Evolutionary conservation across 2,888 invertebrate species (phyloP), one percentile per base, ranked within the genome.

Genomic region (Bimastos eiseni): DNA sequence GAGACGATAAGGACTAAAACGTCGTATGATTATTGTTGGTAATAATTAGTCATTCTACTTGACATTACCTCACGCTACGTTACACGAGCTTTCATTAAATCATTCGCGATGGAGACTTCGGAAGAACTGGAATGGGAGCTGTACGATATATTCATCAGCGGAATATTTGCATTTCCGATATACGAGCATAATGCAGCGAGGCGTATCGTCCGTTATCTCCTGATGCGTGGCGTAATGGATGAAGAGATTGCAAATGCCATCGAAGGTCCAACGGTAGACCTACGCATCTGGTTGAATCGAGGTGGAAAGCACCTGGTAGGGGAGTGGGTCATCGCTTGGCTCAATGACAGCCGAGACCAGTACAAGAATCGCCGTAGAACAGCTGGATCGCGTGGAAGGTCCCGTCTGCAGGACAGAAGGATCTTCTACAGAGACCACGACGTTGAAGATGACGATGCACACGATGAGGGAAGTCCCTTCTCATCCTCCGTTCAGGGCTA

Each of bases 311-410:
- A 91, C 86, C 92, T 92, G 92, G 92, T 92, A 3, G 92, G 92
- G 1, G 92, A 92, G 89, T 92, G 92, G 92, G 91, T 92, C 36
- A 92, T 92, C 49, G 92, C 92, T n/a, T 92, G 92, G 92, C 89
- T 92, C 19, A 92, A 92, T 86, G 92, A 92, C 55, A 55, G 90
- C 19, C 89, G 91, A 36, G 92, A 92, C 34, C 92, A 92, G 84
- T 92, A 90, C 90, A 34, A 90, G 34, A 17, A 37, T 30, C 33
- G 90, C 49, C 49, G 37, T 17, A 21, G 37, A 44, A 49, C 90
- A 36, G n/a, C 44, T 33, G 36, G 36, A 34, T n/a, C n/a, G 55
- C 44, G 33, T 41, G 55, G 70, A 34, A 34, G 44, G 37, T 19
- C 37, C 55, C 36, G 21, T 21, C 44, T 33, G 49, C 44, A 36